A percentile compares a stretch with the other conserved stretches of the same genome.
Conservation (phyloP, 1,140 invertebrate species). For the Ephestia elutella region DNA sequence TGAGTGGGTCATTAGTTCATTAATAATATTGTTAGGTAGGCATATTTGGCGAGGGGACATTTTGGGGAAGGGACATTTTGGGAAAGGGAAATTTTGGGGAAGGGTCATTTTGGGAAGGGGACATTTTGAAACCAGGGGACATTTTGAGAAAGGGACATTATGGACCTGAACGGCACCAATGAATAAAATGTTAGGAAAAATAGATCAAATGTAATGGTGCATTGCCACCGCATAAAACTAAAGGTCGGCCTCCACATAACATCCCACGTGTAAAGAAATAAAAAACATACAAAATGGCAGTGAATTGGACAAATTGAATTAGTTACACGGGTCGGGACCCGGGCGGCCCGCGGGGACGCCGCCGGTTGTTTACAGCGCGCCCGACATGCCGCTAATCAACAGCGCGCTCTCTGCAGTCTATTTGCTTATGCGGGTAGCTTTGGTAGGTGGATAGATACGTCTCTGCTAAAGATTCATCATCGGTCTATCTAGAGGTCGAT, state of each 20-base stretch:
- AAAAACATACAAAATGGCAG: not conserved
- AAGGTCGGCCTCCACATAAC: not conserved
- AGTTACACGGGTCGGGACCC: not conserved
- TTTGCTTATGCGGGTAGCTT: not conserved
- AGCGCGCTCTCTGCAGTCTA: not conserved
- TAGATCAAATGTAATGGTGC: not conserved
- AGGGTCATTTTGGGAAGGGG: too few relatives aligned
- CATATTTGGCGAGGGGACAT: too few relatives aligned
- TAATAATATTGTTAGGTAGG: too few relatives aligned
- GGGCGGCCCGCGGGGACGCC: not conserved
- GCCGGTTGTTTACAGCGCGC: not conserved
- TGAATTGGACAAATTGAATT: slow-evolving; percentile 1
- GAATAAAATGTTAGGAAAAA: not conserved
- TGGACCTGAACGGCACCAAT: too few relatives aligned
- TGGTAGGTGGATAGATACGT: too few relatives aligned
- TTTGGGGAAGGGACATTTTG: too few relatives aligned
- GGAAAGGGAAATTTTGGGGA: too few relatives aligned
- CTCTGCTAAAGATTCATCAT: too few relatives aligned
- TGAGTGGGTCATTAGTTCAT: too few relatives aligned
- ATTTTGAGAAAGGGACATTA: too few relatives aligned
- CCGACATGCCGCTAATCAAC: slow-evolving; percentile 4
- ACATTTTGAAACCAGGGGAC: too few relatives aligned
- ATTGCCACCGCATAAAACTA: not conserved
- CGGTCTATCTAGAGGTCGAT: too few relatives aligned
- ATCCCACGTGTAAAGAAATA: not conserved